Evolutionary conservation across 2,888 invertebrate genomes (phyloP).

Genomic region (Gibbula magus): DNA sequence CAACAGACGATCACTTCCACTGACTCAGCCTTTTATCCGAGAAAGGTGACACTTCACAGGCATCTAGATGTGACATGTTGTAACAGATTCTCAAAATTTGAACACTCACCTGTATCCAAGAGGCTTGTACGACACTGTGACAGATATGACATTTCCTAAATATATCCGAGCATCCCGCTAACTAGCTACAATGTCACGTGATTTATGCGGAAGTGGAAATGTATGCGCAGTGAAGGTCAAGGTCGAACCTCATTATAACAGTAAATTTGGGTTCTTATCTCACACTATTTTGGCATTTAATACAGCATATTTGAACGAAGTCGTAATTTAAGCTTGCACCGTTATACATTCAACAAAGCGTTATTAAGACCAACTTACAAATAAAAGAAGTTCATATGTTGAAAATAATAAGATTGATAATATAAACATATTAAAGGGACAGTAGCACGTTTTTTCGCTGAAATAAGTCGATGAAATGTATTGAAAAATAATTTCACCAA

Average conservation of each 20-base stretch:
- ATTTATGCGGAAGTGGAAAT: constrained; percentile 27
- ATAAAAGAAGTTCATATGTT: too few relatives aligned
- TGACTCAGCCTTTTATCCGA: background rate
- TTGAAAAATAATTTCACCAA: too few relatives aligned
- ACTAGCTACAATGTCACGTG: constrained; percentile 25
- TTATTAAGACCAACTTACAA: too few relatives aligned
- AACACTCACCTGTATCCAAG: background rate
- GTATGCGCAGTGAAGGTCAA: constrained; percentile 12
- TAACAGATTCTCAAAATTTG: background rate
- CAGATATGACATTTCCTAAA: constrained; percentile 20
- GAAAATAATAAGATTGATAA: too few relatives aligned
- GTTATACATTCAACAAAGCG: too few relatives aligned
- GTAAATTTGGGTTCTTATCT: background rate
- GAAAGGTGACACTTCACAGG: constrained; percentile 7
- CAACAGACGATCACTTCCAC: background rate
- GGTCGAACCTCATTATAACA: background rate
- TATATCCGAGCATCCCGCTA: constrained; percentile 22
- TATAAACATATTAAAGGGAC: too few relatives aligned
- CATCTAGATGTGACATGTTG: background rate
- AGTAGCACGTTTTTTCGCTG: too few relatives aligned
- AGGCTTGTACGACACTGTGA: background rate
- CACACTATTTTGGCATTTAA: too few relatives aligned
- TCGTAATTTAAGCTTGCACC: too few relatives aligned
- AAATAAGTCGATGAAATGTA: too few relatives aligned
- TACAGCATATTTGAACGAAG: too few relatives aligned